Base-by-base conservation (phyloP, 2,113 vertebrate genomes). In the Gnathochromis pfefferi region DNA sequence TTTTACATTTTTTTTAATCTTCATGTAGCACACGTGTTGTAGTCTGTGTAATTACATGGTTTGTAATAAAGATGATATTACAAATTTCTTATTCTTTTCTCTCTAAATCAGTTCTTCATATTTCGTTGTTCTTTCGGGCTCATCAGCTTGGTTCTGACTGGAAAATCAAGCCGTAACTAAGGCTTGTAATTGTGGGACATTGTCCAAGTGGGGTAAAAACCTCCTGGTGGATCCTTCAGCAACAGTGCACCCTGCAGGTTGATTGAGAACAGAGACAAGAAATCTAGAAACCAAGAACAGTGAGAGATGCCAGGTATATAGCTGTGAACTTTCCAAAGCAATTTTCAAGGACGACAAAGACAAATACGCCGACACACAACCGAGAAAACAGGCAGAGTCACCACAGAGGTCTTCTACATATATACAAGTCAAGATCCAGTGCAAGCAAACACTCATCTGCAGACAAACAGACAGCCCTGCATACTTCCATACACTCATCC, bases 241-340 rank as follows among this genome's bases (percentile, higher is more conserved):
- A 96, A 95, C 89, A 96, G 92, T 87, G 89, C 94, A 89, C 94
- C 93, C 95, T 95, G 68, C 90, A 95, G 95, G 94, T 80, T 63
- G 87, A 82, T 81, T 33, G 42, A 70, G 49, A 88, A 85, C 86
- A 85, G 82, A 51, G 65, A 63, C 68, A 84, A 80, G 75, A 65
- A 82, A 55, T 40, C 9, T n/a, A 90, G 23, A 28, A n/a, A 33
- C 9, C 5, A 33, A 33, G 31, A 75, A 49, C 1, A 14, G 51
- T 23, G 40, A 10, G 21, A 73, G 33, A 82, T 86, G 68, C 45
- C 13, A 7, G 9, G 65, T 21, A 58, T 63, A 80, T 80, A 45
- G 33, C 42, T 53, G 14, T 81, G 16, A 85, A 85, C 58, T 78
- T 83, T 58, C 38, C n/a, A 53, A 5, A 55, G 26, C 23, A 84